A percentile compares a stretch with the other conserved stretches of the same genome.
These are phyloP conservation scores for Nemopilema nomurai DNA, from an alignment of 30 jellyfish, hydroid and myxozoan genomes.

Conservation along the genomic window DNA sequence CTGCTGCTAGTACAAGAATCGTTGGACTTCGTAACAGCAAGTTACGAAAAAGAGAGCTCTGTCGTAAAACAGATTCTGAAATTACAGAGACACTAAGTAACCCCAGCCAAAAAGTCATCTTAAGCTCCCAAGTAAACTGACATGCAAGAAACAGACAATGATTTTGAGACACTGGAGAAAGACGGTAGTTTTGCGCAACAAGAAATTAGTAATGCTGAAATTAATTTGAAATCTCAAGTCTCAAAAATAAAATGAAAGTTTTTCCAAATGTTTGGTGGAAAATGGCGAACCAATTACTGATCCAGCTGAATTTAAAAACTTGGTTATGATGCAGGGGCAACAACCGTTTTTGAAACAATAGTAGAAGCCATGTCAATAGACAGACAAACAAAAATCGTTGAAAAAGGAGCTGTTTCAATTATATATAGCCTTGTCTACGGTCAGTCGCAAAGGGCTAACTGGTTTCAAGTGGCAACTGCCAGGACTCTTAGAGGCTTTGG, in stretches of 20 bases:
- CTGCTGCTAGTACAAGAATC: too few species aligned
- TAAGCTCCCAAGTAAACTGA: constrained; percentile 4
- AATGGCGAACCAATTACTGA: constrained; percentile 31
- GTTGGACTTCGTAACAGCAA: too few species aligned
- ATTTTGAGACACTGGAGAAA: background rate
- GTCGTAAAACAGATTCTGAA: background rate
- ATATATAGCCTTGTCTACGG: constrained; percentile 45
- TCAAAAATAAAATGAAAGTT: background rate
- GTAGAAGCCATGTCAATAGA: constrained; percentile 6
- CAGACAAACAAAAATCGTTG: background rate
- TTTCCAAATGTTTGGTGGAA: constrained; percentile 18
- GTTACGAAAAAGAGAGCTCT: background rate
- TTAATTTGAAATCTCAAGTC: background rate
- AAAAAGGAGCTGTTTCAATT: constrained; percentile 6
- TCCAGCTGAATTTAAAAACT: constrained; percentile 13
- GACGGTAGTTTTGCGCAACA: background rate
- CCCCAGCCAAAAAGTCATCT: background rate
- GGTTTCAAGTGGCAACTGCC: constrained; percentile 41
- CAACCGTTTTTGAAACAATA: background rate
- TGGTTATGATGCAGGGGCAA: constrained; percentile 38
- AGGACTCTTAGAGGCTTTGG: constrained; percentile 34
- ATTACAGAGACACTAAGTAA: background rate
- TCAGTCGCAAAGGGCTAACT: constrained; percentile 36
- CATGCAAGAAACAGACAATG: background rate
- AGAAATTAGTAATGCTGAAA: background rate